Base-by-base conservation (phyloP, 2,797 vertebrate genomes). In the Cheirogaleus major region DNA sequence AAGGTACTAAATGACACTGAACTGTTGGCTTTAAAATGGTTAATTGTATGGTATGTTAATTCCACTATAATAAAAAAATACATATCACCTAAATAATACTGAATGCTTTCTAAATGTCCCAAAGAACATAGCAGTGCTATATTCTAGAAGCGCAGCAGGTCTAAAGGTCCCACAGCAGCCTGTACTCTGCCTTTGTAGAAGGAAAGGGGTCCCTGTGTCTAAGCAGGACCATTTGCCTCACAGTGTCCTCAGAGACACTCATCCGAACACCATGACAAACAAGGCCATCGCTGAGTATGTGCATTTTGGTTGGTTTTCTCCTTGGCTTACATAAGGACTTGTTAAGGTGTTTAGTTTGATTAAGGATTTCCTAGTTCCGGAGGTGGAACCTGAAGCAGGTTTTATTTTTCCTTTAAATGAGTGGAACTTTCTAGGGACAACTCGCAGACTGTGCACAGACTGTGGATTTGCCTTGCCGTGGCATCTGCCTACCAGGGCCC, bases 391-490 rank as follows among this genome's bases (percentile, higher is more conserved):
- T 70, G 20, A 76, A 73, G 82, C 20, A 72, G 48, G 30, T 67
- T 93, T 70, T 70, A 27, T n/a, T 70, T 78, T 70, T 67, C 25
- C 86, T 79, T 92, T 86, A 73, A 78, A 59, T 55, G 35, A 92
- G 86, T 89, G 45, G 89, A 97, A 90, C 76, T 94, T 97, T 91
- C 79, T 91, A 92, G 89, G 83, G 57, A 89, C 57, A 55, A 22
- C 81, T 70, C 8, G n/a, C 55, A 38, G 85, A 45, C 23, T 18
- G 25, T 9, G 73, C 30, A 25, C 13, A 25, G 73, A 43, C 1
- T 59, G 32, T 12, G 23, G 43, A 43, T 17, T 69, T 25, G 12
- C 78, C 81, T 91, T 0, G 0, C 69, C 0, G 25, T 52, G 82
- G 73, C 18, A 0, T 65, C 93, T 45, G 43, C n/a, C 59, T 61